phyloP scores from a whole-genome alignment of 2,888 invertebrate species.

The Drosophila multiciliata region DNA sequence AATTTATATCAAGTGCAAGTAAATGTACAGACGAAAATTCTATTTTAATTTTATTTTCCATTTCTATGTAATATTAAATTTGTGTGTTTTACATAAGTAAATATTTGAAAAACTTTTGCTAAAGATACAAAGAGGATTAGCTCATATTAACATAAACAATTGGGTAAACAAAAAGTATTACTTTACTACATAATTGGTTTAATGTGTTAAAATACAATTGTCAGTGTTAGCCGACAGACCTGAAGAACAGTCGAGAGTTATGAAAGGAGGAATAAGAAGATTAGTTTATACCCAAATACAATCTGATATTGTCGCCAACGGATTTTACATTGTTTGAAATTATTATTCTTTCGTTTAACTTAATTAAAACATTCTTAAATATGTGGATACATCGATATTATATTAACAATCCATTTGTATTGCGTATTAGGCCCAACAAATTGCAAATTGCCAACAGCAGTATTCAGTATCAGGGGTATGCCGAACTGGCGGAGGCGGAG shows the following conservation, averaged over 20 bases:
- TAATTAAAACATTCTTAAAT: neutral
- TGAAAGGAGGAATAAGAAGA: neutral
- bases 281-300: neutral
- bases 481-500: no score
- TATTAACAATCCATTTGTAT: no score
- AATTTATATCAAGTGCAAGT: neutral
- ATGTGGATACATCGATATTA: neutral
- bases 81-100: neutral
- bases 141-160: neutral
- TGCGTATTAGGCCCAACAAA: no score
- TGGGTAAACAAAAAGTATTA: neutral
- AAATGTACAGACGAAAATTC: neutral
- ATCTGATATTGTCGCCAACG: neutral
- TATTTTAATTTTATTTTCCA: neutral
- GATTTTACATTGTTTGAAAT: neutral
- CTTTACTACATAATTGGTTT: no score
- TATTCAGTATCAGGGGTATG: no score
- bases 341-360: neutral
- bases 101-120: neutral
- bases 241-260: neutral
- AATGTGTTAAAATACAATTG: no score
- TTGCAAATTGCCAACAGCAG: no score
- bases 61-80: neutral
- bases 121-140: neutral
- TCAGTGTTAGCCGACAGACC: no score